phyloP scores from a whole-genome alignment of 2,113 vertebrate species.

The Sclerurus mexicanus region DNA sequence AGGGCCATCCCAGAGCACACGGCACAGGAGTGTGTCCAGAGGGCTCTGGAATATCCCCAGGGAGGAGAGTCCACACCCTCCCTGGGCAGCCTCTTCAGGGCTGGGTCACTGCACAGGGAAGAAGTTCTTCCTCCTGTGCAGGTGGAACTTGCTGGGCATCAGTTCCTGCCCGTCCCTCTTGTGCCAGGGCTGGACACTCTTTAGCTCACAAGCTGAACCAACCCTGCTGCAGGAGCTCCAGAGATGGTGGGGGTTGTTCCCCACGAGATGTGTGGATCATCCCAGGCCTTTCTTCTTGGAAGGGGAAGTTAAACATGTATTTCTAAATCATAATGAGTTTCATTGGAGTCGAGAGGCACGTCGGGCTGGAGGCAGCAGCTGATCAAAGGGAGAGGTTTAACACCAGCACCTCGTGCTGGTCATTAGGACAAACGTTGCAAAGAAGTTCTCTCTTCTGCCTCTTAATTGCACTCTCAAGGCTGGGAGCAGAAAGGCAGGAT shows the following conservation, averaged over 20 bases:
- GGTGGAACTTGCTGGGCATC: not conserved
- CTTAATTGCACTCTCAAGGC: conserved; percentile 18
- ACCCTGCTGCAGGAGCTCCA: not conserved
- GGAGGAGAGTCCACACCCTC: not conserved
- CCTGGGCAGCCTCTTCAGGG: not conserved
- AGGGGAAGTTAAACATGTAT: not conserved
- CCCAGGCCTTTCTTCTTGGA: not conserved
- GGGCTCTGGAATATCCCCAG: not conserved
- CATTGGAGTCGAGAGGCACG: not conserved
- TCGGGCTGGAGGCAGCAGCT: not conserved
- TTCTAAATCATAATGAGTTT: not conserved
- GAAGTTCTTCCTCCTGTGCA: not conserved
- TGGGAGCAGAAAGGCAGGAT: not conserved
- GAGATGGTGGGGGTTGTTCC: fast-evolving
- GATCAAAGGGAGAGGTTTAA: not conserved
- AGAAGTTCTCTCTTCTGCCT: not conserved
- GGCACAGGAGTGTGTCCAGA: not conserved
- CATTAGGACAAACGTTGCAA: not conserved
- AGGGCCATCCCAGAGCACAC: not conserved
- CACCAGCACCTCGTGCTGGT: not conserved
- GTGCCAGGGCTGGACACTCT: not conserved
- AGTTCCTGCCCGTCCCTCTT: not conserved
- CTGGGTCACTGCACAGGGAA: not conserved
- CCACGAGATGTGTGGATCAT: not conserved
- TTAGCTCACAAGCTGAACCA: not conserved